Percentiles rank a stretch among this genome's conserved stretches.
phyloP scores from a whole-genome alignment of 2,797 vertebrate genomes.

The Coregonus sp. region DNA sequence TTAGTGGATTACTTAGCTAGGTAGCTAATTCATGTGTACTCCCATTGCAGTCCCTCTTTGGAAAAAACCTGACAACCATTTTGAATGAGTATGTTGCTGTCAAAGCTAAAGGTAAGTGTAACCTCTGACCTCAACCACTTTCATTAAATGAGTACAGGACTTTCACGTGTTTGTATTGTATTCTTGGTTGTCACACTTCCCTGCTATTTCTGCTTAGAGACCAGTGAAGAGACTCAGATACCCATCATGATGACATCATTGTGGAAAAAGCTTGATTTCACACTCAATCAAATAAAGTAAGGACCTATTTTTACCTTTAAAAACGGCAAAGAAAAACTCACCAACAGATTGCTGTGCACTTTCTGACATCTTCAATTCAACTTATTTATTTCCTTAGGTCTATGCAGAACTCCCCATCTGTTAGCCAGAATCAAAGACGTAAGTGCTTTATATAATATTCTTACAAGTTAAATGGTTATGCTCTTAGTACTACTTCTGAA shows the following conservation, averaged over 20 bases:
- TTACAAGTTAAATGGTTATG: background rate
- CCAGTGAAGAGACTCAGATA: conserved; percentile 75
- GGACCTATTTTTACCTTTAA: conserved; percentile 10
- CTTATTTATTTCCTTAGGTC: conserved; percentile 73
- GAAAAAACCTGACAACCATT: conserved; percentile 93
- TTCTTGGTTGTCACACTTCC: background rate
- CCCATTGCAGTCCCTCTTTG: conserved; percentile 89
- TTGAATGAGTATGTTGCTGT: conserved; percentile 93
- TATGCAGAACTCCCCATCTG: conserved; percentile 87
- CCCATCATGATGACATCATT: conserved; percentile 93
- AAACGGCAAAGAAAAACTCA: too few species aligned
- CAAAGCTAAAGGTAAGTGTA: conserved; percentile 89
- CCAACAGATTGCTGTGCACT: background rate
- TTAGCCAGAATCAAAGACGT: conserved; percentile 87
- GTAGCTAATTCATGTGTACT: conserved; percentile 7
- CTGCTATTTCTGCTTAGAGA: conserved; percentile 60
- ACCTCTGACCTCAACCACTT: background rate
- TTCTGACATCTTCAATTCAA: background rate
- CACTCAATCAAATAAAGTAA: conserved; percentile 97
- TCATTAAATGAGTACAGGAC: background rate
- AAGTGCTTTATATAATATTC: conserved; percentile 61
- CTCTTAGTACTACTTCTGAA: background rate
- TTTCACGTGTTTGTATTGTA: background rate
- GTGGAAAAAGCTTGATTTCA: conserved; percentile 97
- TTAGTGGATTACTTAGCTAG: background rate